Percentiles rank a stretch among this genome's conserved stretches.
Evolutionary conservation across 2,113 vertebrate species (phyloP).

Genomic region (Phoxinus phoxinus): DNA sequence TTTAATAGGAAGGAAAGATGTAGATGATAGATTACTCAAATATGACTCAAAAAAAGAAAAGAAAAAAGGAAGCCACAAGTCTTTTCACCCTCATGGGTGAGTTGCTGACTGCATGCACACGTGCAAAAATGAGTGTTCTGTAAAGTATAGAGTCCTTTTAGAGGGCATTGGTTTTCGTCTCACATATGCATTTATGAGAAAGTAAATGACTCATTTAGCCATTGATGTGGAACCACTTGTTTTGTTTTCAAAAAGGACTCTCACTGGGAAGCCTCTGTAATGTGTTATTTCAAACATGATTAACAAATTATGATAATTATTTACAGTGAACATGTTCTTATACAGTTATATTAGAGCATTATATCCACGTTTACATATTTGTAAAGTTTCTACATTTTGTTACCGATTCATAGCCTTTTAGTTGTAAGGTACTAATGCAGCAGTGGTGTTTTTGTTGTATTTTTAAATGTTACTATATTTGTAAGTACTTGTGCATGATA

Average conservation of each 20-base stretch:
- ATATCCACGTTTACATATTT: neutral
- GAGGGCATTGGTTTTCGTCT: neutral
- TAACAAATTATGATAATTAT: neutral
- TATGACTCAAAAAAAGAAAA: neutral
- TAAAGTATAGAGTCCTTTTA: neutral
- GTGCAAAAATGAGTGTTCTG: neutral
- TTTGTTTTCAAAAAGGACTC: neutral
- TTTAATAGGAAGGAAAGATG: neutral
- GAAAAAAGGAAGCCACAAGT: neutral
- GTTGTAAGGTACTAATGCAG: neutral
- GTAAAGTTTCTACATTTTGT: neutral
- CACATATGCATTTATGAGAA: neutral
- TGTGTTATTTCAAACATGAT: neutral
- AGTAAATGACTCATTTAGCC: neutral
- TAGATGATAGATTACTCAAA: neutral
- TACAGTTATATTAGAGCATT: neutral
- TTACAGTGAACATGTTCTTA: neutral
- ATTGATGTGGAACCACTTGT: neutral
- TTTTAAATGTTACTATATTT: neutral
- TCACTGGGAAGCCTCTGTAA: neutral
- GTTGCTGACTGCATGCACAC: neutral
- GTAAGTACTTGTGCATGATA: neutral
- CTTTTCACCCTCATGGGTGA: neutral
- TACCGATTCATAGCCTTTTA: neutral
- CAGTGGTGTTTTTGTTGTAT: neutral